Conservation (phyloP, 1,140 invertebrate species). For the Rhagoletis pomonella region DNA sequence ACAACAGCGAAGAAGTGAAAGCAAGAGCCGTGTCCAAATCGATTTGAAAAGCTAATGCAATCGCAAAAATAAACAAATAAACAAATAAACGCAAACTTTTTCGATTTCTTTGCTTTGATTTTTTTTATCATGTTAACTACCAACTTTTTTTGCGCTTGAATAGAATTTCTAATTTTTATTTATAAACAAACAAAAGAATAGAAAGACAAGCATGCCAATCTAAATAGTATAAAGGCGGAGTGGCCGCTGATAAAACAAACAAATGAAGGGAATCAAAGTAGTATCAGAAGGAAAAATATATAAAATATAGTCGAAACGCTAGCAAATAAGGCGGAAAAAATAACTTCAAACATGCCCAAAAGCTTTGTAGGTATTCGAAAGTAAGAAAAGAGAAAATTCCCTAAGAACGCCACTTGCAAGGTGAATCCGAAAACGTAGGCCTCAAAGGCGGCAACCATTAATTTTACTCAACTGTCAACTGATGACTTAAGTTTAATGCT, state of each 20-base stretch:
- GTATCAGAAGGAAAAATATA: neutral
- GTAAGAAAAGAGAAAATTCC: neutral
- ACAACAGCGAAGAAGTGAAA: no score
- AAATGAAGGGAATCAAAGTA: neutral
- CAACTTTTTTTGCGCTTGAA: neutral
- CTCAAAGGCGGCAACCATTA: slow-evolving; percentile 53
- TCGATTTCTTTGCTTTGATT: slow-evolving; percentile 7
- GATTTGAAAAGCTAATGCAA: slow-evolving; percentile 21
- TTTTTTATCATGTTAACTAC: neutral
- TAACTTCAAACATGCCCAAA: slow-evolving; percentile 36
- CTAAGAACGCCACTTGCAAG: neutral
- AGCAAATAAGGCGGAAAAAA: neutral
- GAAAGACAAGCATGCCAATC: neutral
- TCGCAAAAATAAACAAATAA: slow-evolving; percentile 49
- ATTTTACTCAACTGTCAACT: slow-evolving; percentile 56
- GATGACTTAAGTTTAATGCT: slow-evolving; percentile 53
- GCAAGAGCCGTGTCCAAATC: neutral
- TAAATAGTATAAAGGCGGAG: no score
- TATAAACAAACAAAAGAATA: slow-evolving; percentile 44
- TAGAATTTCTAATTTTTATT: slow-evolving; percentile 22
- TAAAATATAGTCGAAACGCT: neutral
- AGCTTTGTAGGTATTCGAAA: neutral
- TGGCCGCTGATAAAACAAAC: neutral
- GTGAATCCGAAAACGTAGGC: neutral
- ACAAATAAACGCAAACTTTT: slow-evolving; percentile 48